Evolutionary conservation across 1,140 invertebrate genomes (phyloP).

Genomic region (Lerema accius): DNA sequence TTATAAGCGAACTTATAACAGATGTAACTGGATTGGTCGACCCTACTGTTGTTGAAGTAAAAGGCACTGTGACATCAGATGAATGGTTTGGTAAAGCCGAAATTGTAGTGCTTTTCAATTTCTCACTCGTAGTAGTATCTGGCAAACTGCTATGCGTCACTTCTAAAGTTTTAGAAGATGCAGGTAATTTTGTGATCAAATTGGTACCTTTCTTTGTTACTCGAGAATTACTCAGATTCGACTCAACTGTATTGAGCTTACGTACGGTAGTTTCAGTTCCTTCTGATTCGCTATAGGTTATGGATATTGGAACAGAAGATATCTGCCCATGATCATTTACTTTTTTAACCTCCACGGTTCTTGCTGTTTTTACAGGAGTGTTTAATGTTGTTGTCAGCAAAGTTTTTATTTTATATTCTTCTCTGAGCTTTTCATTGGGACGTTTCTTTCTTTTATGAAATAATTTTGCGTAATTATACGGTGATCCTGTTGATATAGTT

Average conservation of each 20-base stretch:
- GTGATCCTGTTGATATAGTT: slow-evolving; percentile 22
- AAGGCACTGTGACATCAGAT: no score
- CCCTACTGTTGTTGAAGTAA: no score
- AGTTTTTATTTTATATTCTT: not conserved
- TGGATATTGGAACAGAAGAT: not conserved
- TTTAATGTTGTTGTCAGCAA: not conserved
- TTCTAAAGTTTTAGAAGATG: not conserved
- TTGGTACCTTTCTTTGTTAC: not conserved
- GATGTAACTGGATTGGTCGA: not conserved
- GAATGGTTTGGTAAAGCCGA: no score
- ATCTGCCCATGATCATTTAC: not conserved
- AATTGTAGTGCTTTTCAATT: no score
- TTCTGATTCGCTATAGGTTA: not conserved
- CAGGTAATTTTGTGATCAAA: not conserved
- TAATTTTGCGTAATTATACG: slow-evolving; percentile 14
- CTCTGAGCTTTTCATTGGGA: slow-evolving; percentile 1
- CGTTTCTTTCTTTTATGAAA: slow-evolving; percentile 2
- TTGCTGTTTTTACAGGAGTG: not conserved
- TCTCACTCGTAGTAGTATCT: not conserved
- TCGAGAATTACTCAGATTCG: not conserved
- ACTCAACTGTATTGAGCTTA: not conserved
- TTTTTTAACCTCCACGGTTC: not conserved
- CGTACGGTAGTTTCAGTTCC: not conserved
- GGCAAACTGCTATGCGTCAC: not conserved
- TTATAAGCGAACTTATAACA: no score